Evolutionary conservation across 92 coral and sea anemone species (phyloP).

Genomic region (Montipora capitata): DNA sequence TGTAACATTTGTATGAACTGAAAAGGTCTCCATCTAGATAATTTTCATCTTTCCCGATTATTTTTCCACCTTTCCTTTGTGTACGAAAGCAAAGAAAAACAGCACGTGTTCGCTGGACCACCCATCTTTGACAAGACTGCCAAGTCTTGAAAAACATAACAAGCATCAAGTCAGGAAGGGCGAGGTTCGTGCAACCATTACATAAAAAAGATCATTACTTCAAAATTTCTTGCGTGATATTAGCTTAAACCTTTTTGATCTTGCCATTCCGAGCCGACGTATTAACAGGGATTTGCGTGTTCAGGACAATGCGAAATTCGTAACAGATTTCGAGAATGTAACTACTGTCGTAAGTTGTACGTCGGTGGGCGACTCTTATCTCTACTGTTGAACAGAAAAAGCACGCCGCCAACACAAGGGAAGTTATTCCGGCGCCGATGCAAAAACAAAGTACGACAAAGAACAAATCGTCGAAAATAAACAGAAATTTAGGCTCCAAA

Average conservation of each 20-base stretch:
- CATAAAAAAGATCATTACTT: neutral
- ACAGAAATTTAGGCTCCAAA: neutral
- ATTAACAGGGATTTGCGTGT: neutral
- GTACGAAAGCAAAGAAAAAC: neutral
- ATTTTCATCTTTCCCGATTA: neutral
- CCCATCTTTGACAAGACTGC: slow-evolving; percentile 75
- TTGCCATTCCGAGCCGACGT: neutral
- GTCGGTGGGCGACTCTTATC: slow-evolving; percentile 16
- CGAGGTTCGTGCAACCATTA: slow-evolving; percentile 42
- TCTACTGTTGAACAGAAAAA: slow-evolving; percentile 19
- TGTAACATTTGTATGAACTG: neutral
- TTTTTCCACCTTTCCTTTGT: neutral
- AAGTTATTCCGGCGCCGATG: slow-evolving; percentile 54
- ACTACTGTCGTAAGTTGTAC: neutral
- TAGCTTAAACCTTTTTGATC: neutral
- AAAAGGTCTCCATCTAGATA: neutral
- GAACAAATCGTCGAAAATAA: slow-evolving; percentile 6
- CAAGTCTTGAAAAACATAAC: slow-evolving; percentile 63
- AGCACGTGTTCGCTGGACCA: slow-evolving; percentile 76
- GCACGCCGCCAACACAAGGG: slow-evolving; percentile 34
- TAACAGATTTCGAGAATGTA: slow-evolving; percentile 28
- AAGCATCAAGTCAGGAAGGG: slow-evolving; percentile 66
- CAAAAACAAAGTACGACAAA: slow-evolving; percentile 21
- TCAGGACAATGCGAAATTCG: slow-evolving; percentile 16
- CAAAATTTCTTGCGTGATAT: neutral